Base-by-base conservation (phyloP, 2,113 vertebrate species). In the Ellobius talpinus region DNA sequence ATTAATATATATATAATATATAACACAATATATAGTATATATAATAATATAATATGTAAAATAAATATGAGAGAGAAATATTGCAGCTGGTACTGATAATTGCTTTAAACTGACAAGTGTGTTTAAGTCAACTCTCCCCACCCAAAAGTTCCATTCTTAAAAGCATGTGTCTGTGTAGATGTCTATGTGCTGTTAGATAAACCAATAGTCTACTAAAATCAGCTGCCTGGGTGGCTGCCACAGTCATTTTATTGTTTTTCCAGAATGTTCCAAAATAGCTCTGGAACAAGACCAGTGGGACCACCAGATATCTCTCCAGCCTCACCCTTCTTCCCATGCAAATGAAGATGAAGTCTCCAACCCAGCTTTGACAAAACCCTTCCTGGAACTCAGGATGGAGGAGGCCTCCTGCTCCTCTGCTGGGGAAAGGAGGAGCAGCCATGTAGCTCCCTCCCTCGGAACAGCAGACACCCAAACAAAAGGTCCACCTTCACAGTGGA, bases 241-340 rank as follows among this genome's bases (percentile, higher is more conserved):
- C n/a, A 97, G 92, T 93, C 86, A 95, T 98, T 97, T 96, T 96
- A 97, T 97, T 97, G 91, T 97, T 98, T 97, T 96, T 97, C 96
- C 95, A 97, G 78, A 97, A 97, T 84, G 82, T 97, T 97, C 95
- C 97, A 97, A 97, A 98, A 97, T 95, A 96, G 87, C 86, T 96
- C 90, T 96, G 96, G 86, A 97, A 95, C 42, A 92, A 96, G 91
- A 96, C 96, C 95, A 96, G 93, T 70, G 96, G 91, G 97, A 96
- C 96, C 97, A 95, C 94, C 94, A 96, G 91, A 96, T 87, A 96
- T 89, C 91, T 98, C 89, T 95, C 92, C 82, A 84, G 96, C 96
- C 96, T 95, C 91, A 84, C 86, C 96, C 97, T 95, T 97, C 94
- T 93, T 95, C 82, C 63, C 81, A 96, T 87, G 94, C 91, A 96